Base-by-base conservation (phyloP, 1,140 invertebrate species). In the Schlechtendalia chinensis region DNA sequence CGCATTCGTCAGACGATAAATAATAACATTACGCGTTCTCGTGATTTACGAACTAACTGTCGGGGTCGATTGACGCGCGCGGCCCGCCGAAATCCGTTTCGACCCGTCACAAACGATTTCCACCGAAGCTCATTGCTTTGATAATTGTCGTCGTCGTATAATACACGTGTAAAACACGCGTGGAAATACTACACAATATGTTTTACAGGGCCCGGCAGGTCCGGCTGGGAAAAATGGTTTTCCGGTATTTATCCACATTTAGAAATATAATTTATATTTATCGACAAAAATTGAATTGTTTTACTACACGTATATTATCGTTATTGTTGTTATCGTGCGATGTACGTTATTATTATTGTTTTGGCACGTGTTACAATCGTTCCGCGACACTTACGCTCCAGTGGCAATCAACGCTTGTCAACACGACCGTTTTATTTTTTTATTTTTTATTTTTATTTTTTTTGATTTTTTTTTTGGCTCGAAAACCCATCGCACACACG, bases 201-300 rank as follows among this genome's bases (percentile, higher is more conserved):
- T 86, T 87, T 91, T 91, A 83, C 89, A 93, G 93, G 93, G 93
- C 86, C 86, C 89, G 83, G 88, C 90, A 86, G 93, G 93, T 86
- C 89, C 91, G 83, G 89, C 91, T 83, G 93, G 93, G 85, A 94
- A 94, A 88, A 93, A 93, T 87, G 93, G 93, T 89, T 94, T 94
- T 90, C 93, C 93, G 91, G 93, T 95, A 94, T 88, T 86, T 87
- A 87, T 86, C 86, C 88, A 87, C 24, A 67, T 32, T 69, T 4
- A 12, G 11, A 69, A 24, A 47, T 69, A 5, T 50, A 47, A 39
- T 8, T 69, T 71, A 72, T 72, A 19, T 12, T 72, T 72, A 29
- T 12, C 59, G 12, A 29, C 87, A 88, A 83, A 80, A 86, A 83
- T 83, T 83, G 83, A 82, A 81, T 82, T 3, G 27, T 63, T 19